Conservation (phyloP, 2,113 vertebrate species). For the Pygoscelis adeliae region DNA sequence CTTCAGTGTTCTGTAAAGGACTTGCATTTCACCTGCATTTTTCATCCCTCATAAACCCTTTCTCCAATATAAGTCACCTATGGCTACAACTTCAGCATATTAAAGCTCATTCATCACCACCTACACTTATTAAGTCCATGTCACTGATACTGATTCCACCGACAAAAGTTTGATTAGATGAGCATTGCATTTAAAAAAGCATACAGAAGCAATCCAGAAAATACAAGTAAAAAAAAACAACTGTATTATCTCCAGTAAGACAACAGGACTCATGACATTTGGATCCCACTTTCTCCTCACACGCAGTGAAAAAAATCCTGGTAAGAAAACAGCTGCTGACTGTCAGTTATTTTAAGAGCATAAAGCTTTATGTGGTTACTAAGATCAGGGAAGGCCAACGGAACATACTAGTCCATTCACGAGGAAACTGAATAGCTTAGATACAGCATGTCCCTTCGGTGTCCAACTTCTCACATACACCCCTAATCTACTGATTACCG, state of each 20-base stretch:
- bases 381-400: background rate
- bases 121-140: background rate
- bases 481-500: background rate
- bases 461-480: background rate
- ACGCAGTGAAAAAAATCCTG: background rate
- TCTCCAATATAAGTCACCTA: background rate
- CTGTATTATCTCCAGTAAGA: background rate
- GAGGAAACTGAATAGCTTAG: background rate
- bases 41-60: background rate
- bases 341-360: background rate
- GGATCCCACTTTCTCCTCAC: background rate
- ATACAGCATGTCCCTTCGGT: background rate
- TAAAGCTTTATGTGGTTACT: background rate
- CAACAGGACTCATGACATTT: background rate
- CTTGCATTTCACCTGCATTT: background rate
- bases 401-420: background rate
- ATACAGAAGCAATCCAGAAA: background rate
- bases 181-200: background rate
- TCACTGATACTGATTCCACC: background rate
- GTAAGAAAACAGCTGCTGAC: constrained; percentile 4
- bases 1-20: background rate
- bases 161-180: background rate
- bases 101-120: background rate
- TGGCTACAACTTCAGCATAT: background rate
- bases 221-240: background rate